A percentile compares a stretch with the other conserved stretches of the same genome.
These are phyloP conservation scores for Apamea sordens DNA, from an alignment of 2,888 invertebrate genomes.

Conservation along the genomic window DNA sequence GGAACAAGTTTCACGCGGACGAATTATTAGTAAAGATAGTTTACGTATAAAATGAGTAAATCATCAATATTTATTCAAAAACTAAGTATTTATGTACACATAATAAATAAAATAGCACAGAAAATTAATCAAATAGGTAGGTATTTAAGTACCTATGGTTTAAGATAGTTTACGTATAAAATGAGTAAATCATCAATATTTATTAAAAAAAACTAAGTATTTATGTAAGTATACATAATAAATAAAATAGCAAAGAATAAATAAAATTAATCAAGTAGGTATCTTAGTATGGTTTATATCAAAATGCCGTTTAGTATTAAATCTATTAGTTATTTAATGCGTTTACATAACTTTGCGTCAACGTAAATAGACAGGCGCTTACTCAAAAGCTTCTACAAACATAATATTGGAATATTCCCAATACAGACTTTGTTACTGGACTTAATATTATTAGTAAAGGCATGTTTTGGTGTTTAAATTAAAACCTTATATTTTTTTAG, in stretches of 20 bases:
- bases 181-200: not conserved
- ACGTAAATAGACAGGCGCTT: not conserved
- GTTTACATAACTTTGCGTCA: conserved; percentile 20
- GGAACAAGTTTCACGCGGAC: too few species aligned
- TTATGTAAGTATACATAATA: not conserved
- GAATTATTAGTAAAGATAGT: too few species aligned
- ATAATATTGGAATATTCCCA: conserved; percentile 7
- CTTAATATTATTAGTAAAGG: not conserved
- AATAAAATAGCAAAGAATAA: not conserved
- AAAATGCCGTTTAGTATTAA: conserved; percentile 11
- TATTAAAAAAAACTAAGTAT: too few species aligned
- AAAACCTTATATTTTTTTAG: not conserved
- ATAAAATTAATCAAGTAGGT: not conserved
- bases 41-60: too few species aligned
- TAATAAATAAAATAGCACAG: too few species aligned
- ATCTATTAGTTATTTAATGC: conserved; percentile 29
- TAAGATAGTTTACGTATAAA: too few species aligned
- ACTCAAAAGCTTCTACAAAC: conserved; percentile 24
- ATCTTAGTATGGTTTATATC: not conserved
- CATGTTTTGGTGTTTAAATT: not conserved
- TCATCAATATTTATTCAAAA: too few species aligned
- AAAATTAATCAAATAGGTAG: too few species aligned
- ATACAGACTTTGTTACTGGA: not conserved
- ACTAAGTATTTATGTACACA: too few species aligned
- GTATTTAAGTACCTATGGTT: too few species aligned